Evolutionary conservation across 2,888 invertebrate species (phyloP).

Genomic region (Axea sp.): DNA sequence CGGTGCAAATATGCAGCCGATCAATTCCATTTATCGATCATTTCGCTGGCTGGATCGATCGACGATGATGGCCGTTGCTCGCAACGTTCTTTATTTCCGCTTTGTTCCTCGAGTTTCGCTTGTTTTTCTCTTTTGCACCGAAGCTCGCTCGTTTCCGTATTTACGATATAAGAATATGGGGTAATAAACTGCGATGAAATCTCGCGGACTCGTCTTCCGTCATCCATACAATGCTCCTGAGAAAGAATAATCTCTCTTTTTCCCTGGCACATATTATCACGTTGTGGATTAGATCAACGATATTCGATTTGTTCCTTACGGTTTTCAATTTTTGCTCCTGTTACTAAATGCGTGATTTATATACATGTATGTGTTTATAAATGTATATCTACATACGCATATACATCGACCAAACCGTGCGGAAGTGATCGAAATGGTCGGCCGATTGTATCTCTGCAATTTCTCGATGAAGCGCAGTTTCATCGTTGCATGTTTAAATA

Average conservation of each 20-base stretch:
- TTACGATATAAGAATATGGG: too few relatives aligned
- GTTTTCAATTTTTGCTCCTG: slow-evolving; percentile 35
- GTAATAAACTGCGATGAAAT: too few relatives aligned
- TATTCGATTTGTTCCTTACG: slow-evolving; percentile 21
- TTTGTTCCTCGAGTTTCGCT: too few relatives aligned
- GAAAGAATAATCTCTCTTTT: slow-evolving; percentile 12
- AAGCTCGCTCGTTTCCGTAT: too few relatives aligned
- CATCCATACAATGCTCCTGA: slow-evolving; percentile 29
- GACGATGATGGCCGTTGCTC: too few relatives aligned
- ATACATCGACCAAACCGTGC: not conserved
- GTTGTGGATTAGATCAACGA: slow-evolving; percentile 17
- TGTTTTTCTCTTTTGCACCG: too few relatives aligned
- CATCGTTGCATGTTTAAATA: slow-evolving; percentile 22
- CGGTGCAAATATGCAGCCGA: too few relatives aligned
- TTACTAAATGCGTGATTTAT: slow-evolving; percentile 17
- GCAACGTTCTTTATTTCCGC: too few relatives aligned
- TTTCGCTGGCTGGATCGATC: too few relatives aligned
- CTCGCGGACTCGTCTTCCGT: slow-evolving; percentile 43
- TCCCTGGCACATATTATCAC: slow-evolving; percentile 3
- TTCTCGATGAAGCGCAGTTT: not conserved
- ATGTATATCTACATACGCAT: too few relatives aligned
- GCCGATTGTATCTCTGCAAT: slow-evolving; percentile 33
- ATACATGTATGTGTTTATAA: too few relatives aligned
- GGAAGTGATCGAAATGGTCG: slow-evolving; percentile 42
- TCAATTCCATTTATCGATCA: too few relatives aligned